Evolutionary conservation across 1,140 invertebrate species (phyloP).

Genomic region (Neuroterus valhalla): DNA sequence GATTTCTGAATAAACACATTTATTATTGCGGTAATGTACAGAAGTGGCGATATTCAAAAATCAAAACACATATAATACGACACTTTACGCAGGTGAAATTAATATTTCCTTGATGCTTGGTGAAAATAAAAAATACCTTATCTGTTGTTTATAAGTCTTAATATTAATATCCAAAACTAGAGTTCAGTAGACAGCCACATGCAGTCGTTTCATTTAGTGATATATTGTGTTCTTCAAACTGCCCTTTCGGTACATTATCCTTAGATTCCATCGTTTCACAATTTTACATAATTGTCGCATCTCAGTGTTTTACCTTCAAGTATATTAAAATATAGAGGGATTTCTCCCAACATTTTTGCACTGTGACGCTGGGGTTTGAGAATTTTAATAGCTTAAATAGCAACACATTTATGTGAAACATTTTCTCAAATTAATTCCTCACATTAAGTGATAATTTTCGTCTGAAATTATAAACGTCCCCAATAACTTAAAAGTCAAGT

Average conservation of each 20-base stretch:
- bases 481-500: background rate
- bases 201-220: slow-evolving; percentile 20
- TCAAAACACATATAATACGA: slow-evolving; percentile 50
- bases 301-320: background rate
- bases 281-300: background rate
- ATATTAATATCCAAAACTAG: slow-evolving; percentile 25
- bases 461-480: background rate
- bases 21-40: slow-evolving; percentile 61
- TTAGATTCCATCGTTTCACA: slow-evolving; percentile 2
- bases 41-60: slow-evolving; percentile 57
- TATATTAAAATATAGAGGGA: slow-evolving; percentile 22
- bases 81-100: slow-evolving; percentile 36
- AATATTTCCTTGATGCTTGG: slow-evolving; percentile 11
- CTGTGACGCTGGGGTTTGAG: slow-evolving; percentile 6
- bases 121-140: slow-evolving; percentile 19
- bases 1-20: slow-evolving; percentile 40
- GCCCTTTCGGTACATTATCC: slow-evolving; percentile 10
- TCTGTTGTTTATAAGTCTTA: slow-evolving; percentile 3
- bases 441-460: background rate
- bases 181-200: slow-evolving; percentile 15
- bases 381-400: slow-evolving; percentile 7
- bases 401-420: slow-evolving; percentile 2
- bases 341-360: slow-evolving; percentile 23
- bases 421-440: slow-evolving; percentile 5
- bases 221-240: slow-evolving; percentile 12